Conservation (phyloP, 2,888 invertebrate genomes). For the Mythimna loreyi region DNA sequence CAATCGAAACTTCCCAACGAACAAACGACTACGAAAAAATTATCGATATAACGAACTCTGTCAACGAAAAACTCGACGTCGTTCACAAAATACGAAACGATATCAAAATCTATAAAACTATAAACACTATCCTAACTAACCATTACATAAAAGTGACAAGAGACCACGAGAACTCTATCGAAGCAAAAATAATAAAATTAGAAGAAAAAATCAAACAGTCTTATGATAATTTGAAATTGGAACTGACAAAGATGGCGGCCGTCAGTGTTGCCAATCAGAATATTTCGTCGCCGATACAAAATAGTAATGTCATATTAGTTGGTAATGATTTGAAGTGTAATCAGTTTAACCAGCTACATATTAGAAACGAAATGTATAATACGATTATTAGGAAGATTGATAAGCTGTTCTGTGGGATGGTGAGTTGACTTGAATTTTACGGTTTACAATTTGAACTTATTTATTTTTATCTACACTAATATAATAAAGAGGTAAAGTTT, state of each 20-base stretch:
- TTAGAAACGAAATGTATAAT: constrained; percentile 85
- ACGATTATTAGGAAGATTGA: constrained; percentile 85
- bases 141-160: constrained; percentile 85
- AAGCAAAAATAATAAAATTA: constrained; percentile 80
- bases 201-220: constrained; percentile 81
- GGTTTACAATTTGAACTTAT: no score
- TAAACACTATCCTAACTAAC: constrained; percentile 86
- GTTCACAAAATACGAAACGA: constrained; percentile 86
- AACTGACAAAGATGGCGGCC: constrained; percentile 76
- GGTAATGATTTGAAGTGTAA: constrained; percentile 80
- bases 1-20: constrained; percentile 76
- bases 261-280: constrained; percentile 75
- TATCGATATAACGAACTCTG: constrained; percentile 79
- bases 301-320: constrained; percentile 82
- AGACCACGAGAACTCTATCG: constrained; percentile 82
- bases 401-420: constrained; percentile 85
- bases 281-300: constrained; percentile 77
- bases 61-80: constrained; percentile 86
- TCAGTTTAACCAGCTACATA: constrained; percentile 78
- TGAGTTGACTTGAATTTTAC: constrained; percentile 70
- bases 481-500: no score
- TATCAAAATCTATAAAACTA: constrained; percentile 86
- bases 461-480: no score
- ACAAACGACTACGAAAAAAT: constrained; percentile 76
- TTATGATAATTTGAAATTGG: constrained; percentile 80